Evolutionary conservation across 2,888 invertebrate species (phyloP).

Genomic region (Elysia crispata): DNA sequence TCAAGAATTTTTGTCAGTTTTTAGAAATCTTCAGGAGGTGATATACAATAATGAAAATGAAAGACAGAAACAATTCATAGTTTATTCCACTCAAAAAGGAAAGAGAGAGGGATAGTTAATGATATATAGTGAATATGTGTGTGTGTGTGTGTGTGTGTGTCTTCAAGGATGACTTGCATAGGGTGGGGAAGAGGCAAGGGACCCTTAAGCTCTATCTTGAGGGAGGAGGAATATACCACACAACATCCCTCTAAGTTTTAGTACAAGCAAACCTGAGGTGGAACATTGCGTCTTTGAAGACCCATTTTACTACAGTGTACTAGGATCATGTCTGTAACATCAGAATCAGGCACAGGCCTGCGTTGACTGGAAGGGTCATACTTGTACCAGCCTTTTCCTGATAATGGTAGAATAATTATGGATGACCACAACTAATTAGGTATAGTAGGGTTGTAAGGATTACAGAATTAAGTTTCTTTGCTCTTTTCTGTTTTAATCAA

Average conservation of each 20-base stretch:
- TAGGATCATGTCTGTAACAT: slow-evolving; percentile 63
- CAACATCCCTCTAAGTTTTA: neutral
- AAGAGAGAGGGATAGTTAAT: neutral
- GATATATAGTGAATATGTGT: no score
- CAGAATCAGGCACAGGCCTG: slow-evolving; percentile 60
- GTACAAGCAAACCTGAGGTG: slow-evolving; percentile 63
- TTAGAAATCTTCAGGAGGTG: no score
- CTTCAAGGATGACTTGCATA: no score
- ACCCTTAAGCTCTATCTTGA: no score
- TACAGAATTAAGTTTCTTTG: no score
- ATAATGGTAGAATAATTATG: neutral
- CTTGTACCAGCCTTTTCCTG: slow-evolving; percentile 74
- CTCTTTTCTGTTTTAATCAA: no score
- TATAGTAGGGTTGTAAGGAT: no score
- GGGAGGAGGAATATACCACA: neutral
- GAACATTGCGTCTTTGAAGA: slow-evolving; percentile 61
- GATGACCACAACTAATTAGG: no score
- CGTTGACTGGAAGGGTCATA: slow-evolving; percentile 69
- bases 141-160: no score
- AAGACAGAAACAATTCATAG: neutral
- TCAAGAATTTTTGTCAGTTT: no score
- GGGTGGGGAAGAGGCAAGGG: no score
- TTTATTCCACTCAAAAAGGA: no score
- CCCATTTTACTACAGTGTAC: slow-evolving; percentile 64
- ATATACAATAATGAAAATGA: neutral